Evolutionary conservation across 1,140 invertebrate genomes (phyloP).

Genomic region (Lordiphosa mommai): DNA sequence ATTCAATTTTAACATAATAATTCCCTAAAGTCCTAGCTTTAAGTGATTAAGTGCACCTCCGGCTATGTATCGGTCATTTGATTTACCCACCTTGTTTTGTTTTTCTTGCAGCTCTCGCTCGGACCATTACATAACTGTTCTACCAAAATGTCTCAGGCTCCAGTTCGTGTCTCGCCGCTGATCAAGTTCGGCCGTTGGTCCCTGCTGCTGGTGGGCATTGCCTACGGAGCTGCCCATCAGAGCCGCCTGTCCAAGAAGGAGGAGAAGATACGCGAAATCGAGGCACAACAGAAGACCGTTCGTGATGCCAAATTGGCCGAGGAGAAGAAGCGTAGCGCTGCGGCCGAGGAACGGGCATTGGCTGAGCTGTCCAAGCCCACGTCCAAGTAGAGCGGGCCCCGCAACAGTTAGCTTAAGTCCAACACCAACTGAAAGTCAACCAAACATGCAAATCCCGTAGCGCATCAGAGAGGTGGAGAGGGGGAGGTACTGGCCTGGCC

Average conservation of each 20-base stretch:
- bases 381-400: constrained; percentile 24
- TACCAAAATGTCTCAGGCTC: constrained; percentile 80
- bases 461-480: background rate
- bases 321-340: constrained; percentile 83
- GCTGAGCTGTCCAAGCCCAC: constrained; percentile 60
- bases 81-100: background rate
- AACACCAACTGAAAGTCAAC: constrained; percentile 13
- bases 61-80: no score
- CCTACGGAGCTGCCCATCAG: constrained; percentile 87
- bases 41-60: background rate
- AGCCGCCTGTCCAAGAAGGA: constrained; percentile 85
- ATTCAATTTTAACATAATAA: constrained; percentile 11
- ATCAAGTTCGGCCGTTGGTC: constrained; percentile 88
- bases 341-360: constrained; percentile 73
- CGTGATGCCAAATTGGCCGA: constrained; percentile 85
- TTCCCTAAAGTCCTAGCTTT: background rate
- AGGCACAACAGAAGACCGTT: constrained; percentile 84
- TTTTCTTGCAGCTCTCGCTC: constrained; percentile 41
- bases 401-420: constrained; percentile 31
- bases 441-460: constrained; percentile 34
- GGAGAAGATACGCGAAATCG: constrained; percentile 83
- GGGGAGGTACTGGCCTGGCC: background rate
- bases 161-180: constrained; percentile 86
- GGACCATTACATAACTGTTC: constrained; percentile 69
- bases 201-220: constrained; percentile 84